A percentile compares a stretch with the other conserved stretches of the same genome.
Conservation (phyloP, 2,888 invertebrate genomes). For the Drosophila tanythrix region DNA sequence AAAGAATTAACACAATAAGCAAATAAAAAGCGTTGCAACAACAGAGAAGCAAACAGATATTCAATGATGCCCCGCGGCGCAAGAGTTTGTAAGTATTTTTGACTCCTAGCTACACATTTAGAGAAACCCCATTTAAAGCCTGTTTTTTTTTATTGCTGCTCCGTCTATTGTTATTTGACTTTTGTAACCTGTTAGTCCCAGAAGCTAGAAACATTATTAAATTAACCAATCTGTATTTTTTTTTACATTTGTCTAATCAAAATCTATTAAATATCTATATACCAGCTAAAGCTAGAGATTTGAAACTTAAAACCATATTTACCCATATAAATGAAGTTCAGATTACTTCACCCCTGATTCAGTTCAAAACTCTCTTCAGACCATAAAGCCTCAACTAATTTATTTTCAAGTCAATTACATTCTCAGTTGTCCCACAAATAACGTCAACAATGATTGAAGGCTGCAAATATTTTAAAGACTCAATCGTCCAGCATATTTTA, state of each 20-base stretch:
- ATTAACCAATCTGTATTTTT: background rate
- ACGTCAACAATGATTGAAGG: background rate
- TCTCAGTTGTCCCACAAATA: background rate
- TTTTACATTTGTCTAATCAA: too few species aligned
- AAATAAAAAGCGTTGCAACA: constrained; percentile 45
- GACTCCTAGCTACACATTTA: background rate
- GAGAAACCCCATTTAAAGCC: constrained; percentile 7
- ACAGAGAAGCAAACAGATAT: constrained; percentile 26
- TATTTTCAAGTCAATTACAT: background rate
- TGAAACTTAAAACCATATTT: rapidly evolving
- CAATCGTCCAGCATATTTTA: background rate
- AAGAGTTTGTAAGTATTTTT: constrained; percentile 6
- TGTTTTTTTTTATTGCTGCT: constrained; percentile 11
- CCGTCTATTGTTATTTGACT: constrained; percentile 14
- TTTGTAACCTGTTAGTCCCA: background rate
- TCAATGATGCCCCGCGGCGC: constrained; percentile 49
- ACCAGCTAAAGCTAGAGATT: background rate
- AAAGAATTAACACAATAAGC: constrained; percentile 50
- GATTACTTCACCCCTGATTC: background rate
- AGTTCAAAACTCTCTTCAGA: background rate
- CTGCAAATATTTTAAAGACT: background rate
- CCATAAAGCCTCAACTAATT: background rate
- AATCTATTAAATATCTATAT: too few species aligned
- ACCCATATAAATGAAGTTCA: background rate
- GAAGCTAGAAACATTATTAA: background rate